Conservation (phyloP, 2,113 vertebrate genomes). For the Thalassarche chlororhynchos region DNA sequence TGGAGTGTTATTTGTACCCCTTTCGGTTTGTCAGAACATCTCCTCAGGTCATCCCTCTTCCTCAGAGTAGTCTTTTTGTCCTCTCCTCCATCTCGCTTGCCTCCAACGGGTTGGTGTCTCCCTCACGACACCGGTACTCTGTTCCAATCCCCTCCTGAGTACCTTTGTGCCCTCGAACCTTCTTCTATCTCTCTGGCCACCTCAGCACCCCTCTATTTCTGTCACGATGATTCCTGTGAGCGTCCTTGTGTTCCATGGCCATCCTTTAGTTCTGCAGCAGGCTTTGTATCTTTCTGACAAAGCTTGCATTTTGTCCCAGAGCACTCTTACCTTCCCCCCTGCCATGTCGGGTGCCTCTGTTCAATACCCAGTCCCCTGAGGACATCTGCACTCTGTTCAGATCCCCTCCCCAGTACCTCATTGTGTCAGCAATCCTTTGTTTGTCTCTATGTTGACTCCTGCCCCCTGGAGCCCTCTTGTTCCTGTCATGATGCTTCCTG, state of each 20-base stretch:
- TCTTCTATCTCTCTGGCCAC: neutral
- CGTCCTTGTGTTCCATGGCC: neutral
- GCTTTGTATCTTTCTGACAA: neutral
- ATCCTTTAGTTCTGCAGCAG: neutral
- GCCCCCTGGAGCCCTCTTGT: neutral
- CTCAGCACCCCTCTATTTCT: neutral
- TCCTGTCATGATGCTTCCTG: neutral
- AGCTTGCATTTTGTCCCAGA: neutral
- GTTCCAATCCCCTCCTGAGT: neutral
- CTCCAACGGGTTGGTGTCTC: too few species aligned
- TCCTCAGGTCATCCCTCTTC: neutral
- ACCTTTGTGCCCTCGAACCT: neutral
- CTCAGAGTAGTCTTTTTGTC: neutral
- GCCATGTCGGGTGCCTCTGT: neutral
- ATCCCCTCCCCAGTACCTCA: neutral
- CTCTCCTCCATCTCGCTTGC: neutral
- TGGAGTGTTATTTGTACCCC: too few species aligned
- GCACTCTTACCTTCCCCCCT: neutral
- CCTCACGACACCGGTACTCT: too few species aligned
- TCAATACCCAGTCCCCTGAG: neutral
- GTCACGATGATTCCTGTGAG: neutral
- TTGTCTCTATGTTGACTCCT: neutral
- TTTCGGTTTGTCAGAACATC: neutral
- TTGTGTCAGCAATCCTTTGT: neutral
- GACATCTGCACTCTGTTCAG: neutral